Evolutionary conservation across 1,140 invertebrate species (phyloP).

Genomic region (Linepithema humile): DNA sequence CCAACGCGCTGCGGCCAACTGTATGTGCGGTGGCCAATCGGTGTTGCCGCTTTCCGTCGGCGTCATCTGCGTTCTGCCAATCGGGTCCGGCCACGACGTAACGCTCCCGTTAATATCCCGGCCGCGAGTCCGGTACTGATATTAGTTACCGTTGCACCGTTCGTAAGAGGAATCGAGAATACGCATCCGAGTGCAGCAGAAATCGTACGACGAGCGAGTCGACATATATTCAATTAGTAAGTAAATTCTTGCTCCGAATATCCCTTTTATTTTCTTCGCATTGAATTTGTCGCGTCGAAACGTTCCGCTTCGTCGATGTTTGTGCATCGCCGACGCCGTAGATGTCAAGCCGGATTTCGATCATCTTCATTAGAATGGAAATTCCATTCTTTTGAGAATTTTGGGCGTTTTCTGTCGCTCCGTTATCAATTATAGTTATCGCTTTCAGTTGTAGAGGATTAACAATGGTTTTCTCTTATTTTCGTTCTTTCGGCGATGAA

Average conservation of each 20-base stretch:
- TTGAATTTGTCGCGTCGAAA: no score
- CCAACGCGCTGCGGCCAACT: slow-evolving; percentile 33
- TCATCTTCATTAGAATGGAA: background rate
- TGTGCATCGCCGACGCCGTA: background rate
- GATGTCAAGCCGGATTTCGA: background rate
- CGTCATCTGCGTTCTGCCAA: background rate
- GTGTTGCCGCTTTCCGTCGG: background rate
- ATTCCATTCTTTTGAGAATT: background rate
- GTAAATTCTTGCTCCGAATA: background rate
- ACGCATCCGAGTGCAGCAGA: background rate
- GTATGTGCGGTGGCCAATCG: background rate
- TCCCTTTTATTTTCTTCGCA: no score
- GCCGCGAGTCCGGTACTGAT: background rate
- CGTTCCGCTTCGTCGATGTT: background rate
- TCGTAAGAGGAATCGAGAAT: background rate
- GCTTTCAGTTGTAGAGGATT: background rate
- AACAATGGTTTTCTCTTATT: background rate
- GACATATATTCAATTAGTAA: background rate
- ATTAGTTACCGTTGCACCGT: slow-evolving; percentile 28
- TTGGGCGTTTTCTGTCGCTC: background rate
- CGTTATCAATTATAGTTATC: background rate
- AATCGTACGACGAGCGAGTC: background rate
- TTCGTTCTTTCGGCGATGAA: background rate
- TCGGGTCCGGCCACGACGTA: slow-evolving; percentile 32
- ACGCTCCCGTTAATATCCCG: slow-evolving; percentile 46